Evolutionary conservation across 2,113 vertebrate genomes (phyloP).

Genomic region (Ageneiosus marmoratus): DNA sequence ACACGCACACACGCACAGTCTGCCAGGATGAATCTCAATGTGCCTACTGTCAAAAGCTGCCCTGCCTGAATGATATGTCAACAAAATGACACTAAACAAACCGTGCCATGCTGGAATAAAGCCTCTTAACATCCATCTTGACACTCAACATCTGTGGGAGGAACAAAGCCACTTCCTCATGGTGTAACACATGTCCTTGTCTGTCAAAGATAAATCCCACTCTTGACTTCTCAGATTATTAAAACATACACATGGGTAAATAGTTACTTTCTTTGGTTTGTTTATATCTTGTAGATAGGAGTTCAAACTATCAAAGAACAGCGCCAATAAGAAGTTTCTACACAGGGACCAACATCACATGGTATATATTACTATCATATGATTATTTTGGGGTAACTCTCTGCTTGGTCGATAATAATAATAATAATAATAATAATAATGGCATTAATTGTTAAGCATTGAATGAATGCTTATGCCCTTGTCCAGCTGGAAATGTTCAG

Average conservation of each 20-base stretch:
- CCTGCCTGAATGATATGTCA: constrained; percentile 34
- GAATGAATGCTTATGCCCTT: background rate
- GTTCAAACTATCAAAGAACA: background rate
- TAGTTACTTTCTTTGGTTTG: background rate
- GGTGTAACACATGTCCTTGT: constrained; percentile 3
- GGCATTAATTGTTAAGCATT: too few relatives aligned
- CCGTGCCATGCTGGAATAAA: constrained; percentile 10
- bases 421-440: too few relatives aligned
- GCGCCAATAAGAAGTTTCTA: background rate
- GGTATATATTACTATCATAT: background rate
- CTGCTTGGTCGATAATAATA: too few relatives aligned
- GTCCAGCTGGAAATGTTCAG: background rate
- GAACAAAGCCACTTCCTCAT: constrained; percentile 9
- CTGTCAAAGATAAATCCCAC: constrained; percentile 7
- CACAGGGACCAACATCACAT: background rate
- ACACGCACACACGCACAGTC: background rate
- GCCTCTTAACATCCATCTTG: constrained; percentile 10
- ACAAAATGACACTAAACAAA: constrained; percentile 43
- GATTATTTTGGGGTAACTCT: background rate
- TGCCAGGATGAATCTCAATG: constrained; percentile 9
- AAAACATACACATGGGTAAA: background rate
- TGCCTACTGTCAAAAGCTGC: constrained; percentile 23
- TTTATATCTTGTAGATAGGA: constrained; percentile 15
- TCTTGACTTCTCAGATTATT: background rate
- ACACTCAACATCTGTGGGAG: background rate